Base-by-base conservation (phyloP, 2,888 invertebrate species). In the Baccha elongata region DNA sequence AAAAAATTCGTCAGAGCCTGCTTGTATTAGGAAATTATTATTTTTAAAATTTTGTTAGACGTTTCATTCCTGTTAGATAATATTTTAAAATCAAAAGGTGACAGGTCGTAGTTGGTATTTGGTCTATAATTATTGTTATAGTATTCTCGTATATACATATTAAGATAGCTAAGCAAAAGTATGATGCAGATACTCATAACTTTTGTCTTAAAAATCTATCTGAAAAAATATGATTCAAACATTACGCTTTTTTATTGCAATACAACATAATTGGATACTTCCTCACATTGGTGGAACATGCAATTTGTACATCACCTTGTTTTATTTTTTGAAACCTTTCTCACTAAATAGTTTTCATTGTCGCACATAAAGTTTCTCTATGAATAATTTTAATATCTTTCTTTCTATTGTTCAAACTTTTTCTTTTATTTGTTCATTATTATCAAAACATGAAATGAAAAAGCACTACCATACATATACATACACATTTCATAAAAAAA, bases 221-320 rank as follows among this genome's bases (percentile, higher is more conserved):
- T 13, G 2, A 13, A 2, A 17, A 10, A 17, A 52, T 32, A 7
- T n/a, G 1, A 10, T 8, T n/a, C n/a, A 53, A 3, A 23, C 6
- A 0, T 17, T 8, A 35, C n/a, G 35, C 50, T 65, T 35, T 44
- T 46, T 15, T n/a, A 35, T 44, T 11, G 15, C 10, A 6, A 35
- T 23, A 29, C 17, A 37, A 15, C 15, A 46, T 46, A 37, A 21
- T 50, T 40, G 42, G 11, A 29, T 62, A 35, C 13, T 40, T 42
- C 32, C 15, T 53, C 52, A 44, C 52, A 79, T 46, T 67, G 60
- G 67, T 40, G 46, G 17, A 79, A 60, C 72, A 79, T 73, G 37
- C 44, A 44, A 32, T 44, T 19, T 50, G 50, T 58, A 64, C 32
- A 64, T 50, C 58, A 8, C 1, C 32, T 60, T 60, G 17, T 10